These are phyloP conservation scores for Apotomis betuletana DNA, from an alignment of 2,888 invertebrate genomes.

Conservation along the genomic window DNA sequence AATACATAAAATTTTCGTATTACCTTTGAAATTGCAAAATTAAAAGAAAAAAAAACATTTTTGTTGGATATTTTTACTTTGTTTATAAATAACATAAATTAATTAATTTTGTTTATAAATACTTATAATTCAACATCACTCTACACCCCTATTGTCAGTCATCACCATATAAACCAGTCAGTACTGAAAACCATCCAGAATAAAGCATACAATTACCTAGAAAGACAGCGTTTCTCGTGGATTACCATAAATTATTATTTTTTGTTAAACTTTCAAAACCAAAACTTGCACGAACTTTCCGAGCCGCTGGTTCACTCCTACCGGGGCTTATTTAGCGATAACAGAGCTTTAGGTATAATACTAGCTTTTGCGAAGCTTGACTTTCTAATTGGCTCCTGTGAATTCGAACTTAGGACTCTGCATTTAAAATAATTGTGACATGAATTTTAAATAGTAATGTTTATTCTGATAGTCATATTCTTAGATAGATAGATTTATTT, in stretches of 20 bases:
- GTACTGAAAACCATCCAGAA: conserved; percentile 14
- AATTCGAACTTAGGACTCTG: conserved; percentile 12
- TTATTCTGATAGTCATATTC: conserved; percentile 3
- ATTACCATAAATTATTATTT: conserved; percentile 27
- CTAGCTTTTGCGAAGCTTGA: conserved; percentile 17
- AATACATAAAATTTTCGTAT: too few species aligned
- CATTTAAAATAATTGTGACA: conserved; percentile 19
- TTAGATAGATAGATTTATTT: too few species aligned
- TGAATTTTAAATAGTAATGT: conserved; percentile 2
- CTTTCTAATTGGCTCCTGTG: conserved; percentile 13
- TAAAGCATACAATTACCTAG: conserved; percentile 28
- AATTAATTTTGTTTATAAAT: too few species aligned
- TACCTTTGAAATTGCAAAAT: too few species aligned
- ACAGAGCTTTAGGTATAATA: conserved; percentile 26
- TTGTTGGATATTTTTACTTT: too few species aligned
- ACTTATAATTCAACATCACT: not conserved
- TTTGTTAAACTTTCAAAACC: conserved; percentile 42
- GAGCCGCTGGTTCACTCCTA: conserved; percentile 43
- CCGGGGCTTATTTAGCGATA: conserved; percentile 33
- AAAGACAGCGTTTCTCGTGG: conserved; percentile 20
- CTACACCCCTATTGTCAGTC: conserved; percentile 15
- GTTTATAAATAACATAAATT: too few species aligned
- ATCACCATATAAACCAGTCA: conserved; percentile 16
- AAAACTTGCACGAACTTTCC: conserved; percentile 45
- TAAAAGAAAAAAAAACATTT: too few species aligned